Evolutionary conservation across 2,888 invertebrate species (phyloP), one percentile per base, ranked within the genome.

Genomic region (Volucella bombylans): DNA sequence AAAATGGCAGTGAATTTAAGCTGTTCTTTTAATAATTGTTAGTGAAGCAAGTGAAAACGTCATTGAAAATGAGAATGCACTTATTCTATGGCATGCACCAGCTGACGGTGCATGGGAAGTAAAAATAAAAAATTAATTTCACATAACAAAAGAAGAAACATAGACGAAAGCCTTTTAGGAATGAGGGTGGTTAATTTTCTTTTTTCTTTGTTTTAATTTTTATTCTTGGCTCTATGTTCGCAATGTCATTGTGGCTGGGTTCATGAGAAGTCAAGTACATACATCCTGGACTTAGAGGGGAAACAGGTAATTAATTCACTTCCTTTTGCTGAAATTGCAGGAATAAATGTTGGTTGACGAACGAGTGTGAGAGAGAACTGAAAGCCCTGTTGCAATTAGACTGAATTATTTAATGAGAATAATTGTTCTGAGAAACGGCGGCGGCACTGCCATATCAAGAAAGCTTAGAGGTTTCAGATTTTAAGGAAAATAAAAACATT

Each of bases 321-420:
- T 82, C 62, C 62, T 62, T 74, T 55, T 50, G 72, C 43, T 78
- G 49, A 43, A 59, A 41, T 55, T 76, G 64, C 52, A 69, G 50
- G 43, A 73, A 52, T n/a, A 41, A 80, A n/a, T 6, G 41, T 12
- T n/a, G 54, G 55, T 2, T 14, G 31, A 12, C 2, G 12, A 45
- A 31, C 12, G 18, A 18, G n/a, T 31, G 31, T 8, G 12, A 38
- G 4, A 14, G 31, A 41, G 49, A 82, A 76, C 11, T 41, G 52
- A 54, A 62, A 52, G 62, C 23, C 23, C 23, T 68, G 57, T 9
- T 64, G 71, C 72, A 72, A 82, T 78, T 78, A 82, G 69, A 72
- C 54, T 82, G 67, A 77, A 78, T 82, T 78, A 82, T 82, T 72
- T 72, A 82, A 78, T 72, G 77, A 71, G 67, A 72, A 61, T 82